Conservation (phyloP, 2,888 invertebrate species). For the Ophion ellenae region DNA sequence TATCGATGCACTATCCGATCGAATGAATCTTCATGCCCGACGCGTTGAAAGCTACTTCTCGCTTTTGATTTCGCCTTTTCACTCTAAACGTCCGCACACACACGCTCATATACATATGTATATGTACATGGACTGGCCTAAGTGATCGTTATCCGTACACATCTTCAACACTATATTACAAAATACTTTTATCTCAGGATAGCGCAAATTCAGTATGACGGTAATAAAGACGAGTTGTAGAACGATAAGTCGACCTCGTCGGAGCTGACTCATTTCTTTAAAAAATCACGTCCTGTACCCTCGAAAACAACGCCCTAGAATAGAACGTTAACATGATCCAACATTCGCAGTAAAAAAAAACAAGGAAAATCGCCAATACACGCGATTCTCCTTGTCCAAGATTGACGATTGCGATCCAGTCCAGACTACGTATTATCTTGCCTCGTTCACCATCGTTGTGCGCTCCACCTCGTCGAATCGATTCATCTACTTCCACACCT, state of each 20-base stretch:
- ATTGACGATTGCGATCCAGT: not conserved
- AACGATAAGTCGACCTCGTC: slow-evolving; percentile 62
- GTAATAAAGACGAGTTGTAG: slow-evolving; percentile 66
- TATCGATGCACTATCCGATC: slow-evolving; percentile 74
- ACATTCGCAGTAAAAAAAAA: not conserved
- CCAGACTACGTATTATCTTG: slow-evolving; percentile 37
- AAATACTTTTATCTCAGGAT: slow-evolving; percentile 50
- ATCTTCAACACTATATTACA: slow-evolving; percentile 18
- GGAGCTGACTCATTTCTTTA: slow-evolving; percentile 60
- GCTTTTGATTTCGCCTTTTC: slow-evolving; percentile 17
- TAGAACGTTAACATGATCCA: slow-evolving; percentile 8
- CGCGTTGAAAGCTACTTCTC: slow-evolving; percentile 64
- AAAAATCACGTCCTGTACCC: slow-evolving; percentile 38
- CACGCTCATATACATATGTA: not conserved
- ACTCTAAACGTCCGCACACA: slow-evolving; percentile 2
- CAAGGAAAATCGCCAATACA: not conserved
- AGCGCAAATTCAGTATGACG: slow-evolving; percentile 55
- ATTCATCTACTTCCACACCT: slow-evolving; percentile 57
- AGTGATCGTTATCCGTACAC: slow-evolving; percentile 1
- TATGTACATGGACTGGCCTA: not conserved
- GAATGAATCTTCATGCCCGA: slow-evolving; percentile 69
- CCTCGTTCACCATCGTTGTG: slow-evolving; percentile 46
- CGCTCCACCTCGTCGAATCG: slow-evolving; percentile 31
- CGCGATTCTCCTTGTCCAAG: slow-evolving; percentile 18
- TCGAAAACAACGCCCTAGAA: slow-evolving; percentile 25